These are phyloP conservation scores for Cherax destructor DNA, from an alignment of 1,140 invertebrate genomes.

Conservation along the genomic window DNA sequence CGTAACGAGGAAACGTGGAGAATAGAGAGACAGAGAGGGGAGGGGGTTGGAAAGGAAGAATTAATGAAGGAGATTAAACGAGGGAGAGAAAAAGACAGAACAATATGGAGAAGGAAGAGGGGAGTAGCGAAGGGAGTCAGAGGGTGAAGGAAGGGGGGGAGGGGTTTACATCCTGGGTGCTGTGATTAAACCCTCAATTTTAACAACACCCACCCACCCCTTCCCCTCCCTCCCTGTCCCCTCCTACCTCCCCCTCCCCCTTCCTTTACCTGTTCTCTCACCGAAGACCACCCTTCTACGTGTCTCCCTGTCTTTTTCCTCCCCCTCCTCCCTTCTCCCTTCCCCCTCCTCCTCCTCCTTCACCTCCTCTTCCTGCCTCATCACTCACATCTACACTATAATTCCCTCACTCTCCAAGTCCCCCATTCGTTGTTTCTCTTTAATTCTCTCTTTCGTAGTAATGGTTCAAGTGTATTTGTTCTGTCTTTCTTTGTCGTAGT, in stretches of 20 bases:
- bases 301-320: background rate
- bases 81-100: background rate
- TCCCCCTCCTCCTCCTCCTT: background rate
- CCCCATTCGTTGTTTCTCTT: no score
- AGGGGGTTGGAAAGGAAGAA: background rate
- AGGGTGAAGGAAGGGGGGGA: background rate
- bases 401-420: background rate
- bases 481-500: no score
- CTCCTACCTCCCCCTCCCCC: background rate
- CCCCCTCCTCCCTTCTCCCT: background rate
- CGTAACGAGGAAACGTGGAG: no score
- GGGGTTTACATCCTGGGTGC: background rate
- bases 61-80: conserved; percentile 5
- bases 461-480: no score
- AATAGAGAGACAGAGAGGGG: no score
- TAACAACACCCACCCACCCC: background rate
- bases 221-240: background rate
- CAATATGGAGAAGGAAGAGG: background rate
- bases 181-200: background rate
- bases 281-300: background rate
- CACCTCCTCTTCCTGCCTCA: no score
- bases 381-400: background rate
- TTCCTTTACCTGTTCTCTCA: background rate
- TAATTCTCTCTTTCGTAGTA: no score
- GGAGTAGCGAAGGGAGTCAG: background rate